Base-by-base conservation (phyloP, 2,888 invertebrate genomes). In the Drosophila longiperda region DNA sequence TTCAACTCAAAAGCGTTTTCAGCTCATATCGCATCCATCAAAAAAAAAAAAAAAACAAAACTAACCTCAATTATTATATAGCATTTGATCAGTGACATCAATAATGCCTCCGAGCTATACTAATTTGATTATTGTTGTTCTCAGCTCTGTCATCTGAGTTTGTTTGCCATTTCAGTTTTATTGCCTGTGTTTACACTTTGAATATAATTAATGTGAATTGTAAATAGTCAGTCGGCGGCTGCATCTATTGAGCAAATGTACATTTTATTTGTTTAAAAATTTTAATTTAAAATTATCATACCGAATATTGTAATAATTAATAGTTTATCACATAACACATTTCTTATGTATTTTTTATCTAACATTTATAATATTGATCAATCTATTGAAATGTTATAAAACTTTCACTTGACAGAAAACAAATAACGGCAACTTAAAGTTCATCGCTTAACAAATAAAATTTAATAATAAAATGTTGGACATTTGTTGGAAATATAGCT, bases 171-270 rank as follows among this genome's bases (percentile, higher is more conserved):
- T 57, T 32, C 6, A 38, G 17, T 54, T 55, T 42, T 34, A 40
- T 29, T 69, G 61, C 17, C 20, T 48, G n/a, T 74, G 48, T 64
- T 77, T 70, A 61, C 77, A 70, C 75, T 57, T 74, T 23, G 26
- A 49, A 26, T 66, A 52, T 66, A 66, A 77, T 77, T 78, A 78
- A 78, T 66, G 62, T 58, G 74, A 65, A 74, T 34, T 60, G 65
- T 53, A 63, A 69, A 77, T 53, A 73, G 45, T 60, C 53, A 9
- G 45, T 62, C 50, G n/a, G 65, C 20, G 38, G 26, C 17, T 32
- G 23, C 38, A 23, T 2, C 11, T 48, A 26, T 0, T 12, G 1
- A 7, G 7, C 8, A n/a, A 40, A n/a, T 40, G 9, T n/a, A 2
- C 1, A 9, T 17, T 38, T 38, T 17, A 8, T 17, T 17, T 38